Evolutionary conservation across 2,888 invertebrate species (phyloP).

Genomic region (Amphipyra berbera): DNA sequence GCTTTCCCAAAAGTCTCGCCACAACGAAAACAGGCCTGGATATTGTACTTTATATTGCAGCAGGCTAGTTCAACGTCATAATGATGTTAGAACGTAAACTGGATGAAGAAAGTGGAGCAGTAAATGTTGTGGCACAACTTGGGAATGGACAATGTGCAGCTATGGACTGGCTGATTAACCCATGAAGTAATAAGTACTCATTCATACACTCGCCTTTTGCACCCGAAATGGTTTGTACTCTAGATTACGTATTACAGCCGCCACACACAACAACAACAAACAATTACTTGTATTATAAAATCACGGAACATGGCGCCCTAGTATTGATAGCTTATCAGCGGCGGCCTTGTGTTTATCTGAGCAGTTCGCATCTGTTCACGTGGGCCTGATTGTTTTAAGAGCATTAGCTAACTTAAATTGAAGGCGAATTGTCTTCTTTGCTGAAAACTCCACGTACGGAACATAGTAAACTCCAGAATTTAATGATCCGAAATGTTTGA

Average conservation of each 20-base stretch:
- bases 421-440: conserved; percentile 7
- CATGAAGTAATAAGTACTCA: too few relatives aligned
- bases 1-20: too few relatives aligned
- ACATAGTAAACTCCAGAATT: not conserved
- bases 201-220: not conserved
- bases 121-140: too few relatives aligned
- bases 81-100: too few relatives aligned
- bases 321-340: conserved; percentile 53
- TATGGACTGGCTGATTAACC: too few relatives aligned
- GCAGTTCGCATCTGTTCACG: conserved; percentile 46
- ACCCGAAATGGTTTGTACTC: not conserved
- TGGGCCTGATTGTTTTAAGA: conserved; percentile 44
- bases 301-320: conserved; percentile 37
- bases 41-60: too few relatives aligned
- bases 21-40: too few relatives aligned
- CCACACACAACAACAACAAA: conserved; percentile 38
- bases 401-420: conserved; percentile 28
- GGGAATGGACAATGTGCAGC: too few relatives aligned
- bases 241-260: not conserved
- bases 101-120: too few relatives aligned
- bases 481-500: too few relatives aligned
- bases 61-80: too few relatives aligned
- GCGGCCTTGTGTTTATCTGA: conserved; percentile 50
- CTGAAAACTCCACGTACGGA: not conserved
- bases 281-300: conserved; percentile 51